These are phyloP conservation scores for Sylvietta virens DNA, from an alignment of 2,113 vertebrate genomes.

Conservation along the genomic window DNA sequence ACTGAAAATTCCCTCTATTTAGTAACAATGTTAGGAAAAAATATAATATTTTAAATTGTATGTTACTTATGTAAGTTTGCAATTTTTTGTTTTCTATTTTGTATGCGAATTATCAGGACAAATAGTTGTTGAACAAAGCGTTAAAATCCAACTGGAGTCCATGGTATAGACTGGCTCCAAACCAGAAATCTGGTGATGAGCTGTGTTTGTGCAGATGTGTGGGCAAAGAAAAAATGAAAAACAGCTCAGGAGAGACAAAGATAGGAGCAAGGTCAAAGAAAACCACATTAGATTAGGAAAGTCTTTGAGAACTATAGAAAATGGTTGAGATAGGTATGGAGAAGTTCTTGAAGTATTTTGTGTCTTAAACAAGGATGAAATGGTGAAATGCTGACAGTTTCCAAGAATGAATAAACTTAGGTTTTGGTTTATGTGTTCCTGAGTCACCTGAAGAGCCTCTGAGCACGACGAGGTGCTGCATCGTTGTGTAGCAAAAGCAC, in stretches of 20 bases:
- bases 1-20: background rate
- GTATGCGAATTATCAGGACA: background rate
- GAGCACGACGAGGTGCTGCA: background rate
- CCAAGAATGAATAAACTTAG: background rate
- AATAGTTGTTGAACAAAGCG: background rate
- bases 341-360: background rate
- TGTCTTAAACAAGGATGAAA: background rate
- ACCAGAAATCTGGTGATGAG: background rate
- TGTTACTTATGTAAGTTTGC: background rate
- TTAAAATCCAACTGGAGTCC: background rate
- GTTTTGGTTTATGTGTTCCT: background rate
- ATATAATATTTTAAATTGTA: background rate
- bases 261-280: background rate
- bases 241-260: background rate
- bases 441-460: background rate
- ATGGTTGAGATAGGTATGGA: background rate
- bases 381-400: background rate
- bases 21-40: background rate
- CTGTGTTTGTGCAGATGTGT: background rate
- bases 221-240: background rate
- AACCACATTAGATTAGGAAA: background rate
- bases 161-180: background rate
- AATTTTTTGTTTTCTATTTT: background rate
- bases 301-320: background rate
- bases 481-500: background rate